These are phyloP conservation scores for Periophthalmus modestus DNA, from an alignment of 2,113 vertebrate species.

Conservation along the genomic window DNA sequence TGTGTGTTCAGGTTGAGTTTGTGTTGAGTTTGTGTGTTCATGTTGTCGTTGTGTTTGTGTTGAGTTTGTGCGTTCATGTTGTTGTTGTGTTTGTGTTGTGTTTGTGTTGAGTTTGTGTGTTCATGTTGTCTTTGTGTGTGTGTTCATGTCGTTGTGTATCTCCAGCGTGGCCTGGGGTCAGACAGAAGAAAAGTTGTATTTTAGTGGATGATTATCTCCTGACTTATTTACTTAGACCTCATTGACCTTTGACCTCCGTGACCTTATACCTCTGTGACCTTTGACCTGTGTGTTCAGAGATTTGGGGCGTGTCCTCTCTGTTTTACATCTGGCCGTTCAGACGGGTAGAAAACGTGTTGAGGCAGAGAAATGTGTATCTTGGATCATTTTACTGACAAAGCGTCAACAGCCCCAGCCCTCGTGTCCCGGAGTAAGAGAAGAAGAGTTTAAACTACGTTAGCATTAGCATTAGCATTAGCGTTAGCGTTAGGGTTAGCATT, in stretches of 20 bases:
- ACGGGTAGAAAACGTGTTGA: conserved; percentile 29
- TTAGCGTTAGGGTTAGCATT: no score
- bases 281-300: background rate
- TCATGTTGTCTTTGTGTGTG: conserved; percentile 13
- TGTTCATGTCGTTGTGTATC: conserved; percentile 30
- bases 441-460: conserved; percentile 33
- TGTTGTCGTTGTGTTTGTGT: no score
- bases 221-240: no score
- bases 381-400: background rate
- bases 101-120: background rate
- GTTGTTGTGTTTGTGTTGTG: no score
- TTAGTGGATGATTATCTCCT: background rate
- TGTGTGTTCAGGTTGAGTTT: no score
- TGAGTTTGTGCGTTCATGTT: no score
- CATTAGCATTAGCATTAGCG: conserved; percentile 36
- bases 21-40: no score
- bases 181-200: background rate
- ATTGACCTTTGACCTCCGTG: background rate
- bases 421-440: background rate
- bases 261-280: background rate
- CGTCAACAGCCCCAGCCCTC: background rate
- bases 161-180: conserved; percentile 2
- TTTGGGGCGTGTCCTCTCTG: background rate
- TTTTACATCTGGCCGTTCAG: conserved; percentile 7
- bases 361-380: conserved; percentile 10